phyloP scores from a whole-genome alignment of 2,113 vertebrate genomes.

The Odobenus rosmarus region DNA sequence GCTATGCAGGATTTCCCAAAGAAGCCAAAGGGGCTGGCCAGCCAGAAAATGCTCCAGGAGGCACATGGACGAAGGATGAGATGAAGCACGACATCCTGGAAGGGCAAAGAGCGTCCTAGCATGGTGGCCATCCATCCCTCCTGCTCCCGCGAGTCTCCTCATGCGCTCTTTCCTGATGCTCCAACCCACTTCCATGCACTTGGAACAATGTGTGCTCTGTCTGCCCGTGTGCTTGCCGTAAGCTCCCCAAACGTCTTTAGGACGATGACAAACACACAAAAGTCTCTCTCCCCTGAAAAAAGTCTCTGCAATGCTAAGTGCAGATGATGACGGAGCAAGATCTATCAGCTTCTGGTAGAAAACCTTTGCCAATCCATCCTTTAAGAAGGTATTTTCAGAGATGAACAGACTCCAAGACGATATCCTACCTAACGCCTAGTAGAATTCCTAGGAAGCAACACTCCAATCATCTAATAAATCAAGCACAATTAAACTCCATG shows the following conservation, averaged over 20 bases:
- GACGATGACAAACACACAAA: background rate
- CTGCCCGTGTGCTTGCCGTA: accelerated
- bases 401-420: background rate
- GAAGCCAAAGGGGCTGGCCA: background rate
- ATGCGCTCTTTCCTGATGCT: accelerated
- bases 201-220: background rate
- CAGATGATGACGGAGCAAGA: background rate
- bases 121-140: accelerated
- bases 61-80: too few species aligned
- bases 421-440: background rate
- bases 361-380: background rate
- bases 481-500: background rate
- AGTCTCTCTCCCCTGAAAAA: background rate
- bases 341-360: background rate
- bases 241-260: background rate
- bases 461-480: background rate
- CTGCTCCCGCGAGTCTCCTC: background rate
- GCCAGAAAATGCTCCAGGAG: background rate
- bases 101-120: background rate
- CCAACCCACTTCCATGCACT: accelerated
- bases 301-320: background rate
- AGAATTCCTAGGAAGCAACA: background rate
- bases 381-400: background rate
- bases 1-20: background rate
- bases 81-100: background rate